These are phyloP conservation scores for Scomber colias DNA, from an alignment of 2,113 vertebrate species.

Conservation along the genomic window DNA sequence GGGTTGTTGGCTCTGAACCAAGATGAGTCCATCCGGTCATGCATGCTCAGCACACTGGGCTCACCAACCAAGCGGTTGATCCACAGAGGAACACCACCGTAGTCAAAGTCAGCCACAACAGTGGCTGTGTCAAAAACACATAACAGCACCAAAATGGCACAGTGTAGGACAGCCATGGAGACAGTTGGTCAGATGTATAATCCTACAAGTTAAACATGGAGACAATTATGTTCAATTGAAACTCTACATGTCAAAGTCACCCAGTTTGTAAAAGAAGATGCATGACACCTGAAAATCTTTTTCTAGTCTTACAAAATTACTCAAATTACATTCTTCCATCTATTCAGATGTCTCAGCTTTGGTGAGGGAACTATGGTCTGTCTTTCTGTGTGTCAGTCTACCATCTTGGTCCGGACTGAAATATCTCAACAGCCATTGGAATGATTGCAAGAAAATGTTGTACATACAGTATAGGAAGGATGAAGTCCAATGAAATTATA, in stretches of 20 bases:
- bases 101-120: conserved; percentile 69
- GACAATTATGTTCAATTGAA: background rate
- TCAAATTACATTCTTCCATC: too few relatives aligned
- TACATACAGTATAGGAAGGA: too few relatives aligned
- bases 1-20: conserved; percentile 79
- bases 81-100: conserved; percentile 84
- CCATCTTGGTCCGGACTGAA: too few relatives aligned
- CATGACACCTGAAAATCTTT: too few relatives aligned
- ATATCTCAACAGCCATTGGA: too few relatives aligned
- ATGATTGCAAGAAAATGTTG: too few relatives aligned
- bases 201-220: conserved; percentile 27
- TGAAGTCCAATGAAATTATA: too few relatives aligned
- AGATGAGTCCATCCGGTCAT: conserved; percentile 72
- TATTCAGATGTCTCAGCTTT: too few relatives aligned
- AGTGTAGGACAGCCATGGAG: conserved; percentile 53
- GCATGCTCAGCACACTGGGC: conserved; percentile 83
- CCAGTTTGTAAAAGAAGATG: too few relatives aligned
- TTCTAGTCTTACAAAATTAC: too few relatives aligned
- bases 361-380: too few relatives aligned
- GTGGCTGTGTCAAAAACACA: conserved; percentile 38
- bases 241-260: background rate
- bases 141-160: conserved; percentile 46
- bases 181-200: background rate
- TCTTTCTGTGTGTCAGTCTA: too few relatives aligned
- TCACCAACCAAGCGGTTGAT: conserved; percentile 82